Evolutionary conservation across 2,888 invertebrate genomes (phyloP).

Genomic region (Ctenicera cuprea): DNA sequence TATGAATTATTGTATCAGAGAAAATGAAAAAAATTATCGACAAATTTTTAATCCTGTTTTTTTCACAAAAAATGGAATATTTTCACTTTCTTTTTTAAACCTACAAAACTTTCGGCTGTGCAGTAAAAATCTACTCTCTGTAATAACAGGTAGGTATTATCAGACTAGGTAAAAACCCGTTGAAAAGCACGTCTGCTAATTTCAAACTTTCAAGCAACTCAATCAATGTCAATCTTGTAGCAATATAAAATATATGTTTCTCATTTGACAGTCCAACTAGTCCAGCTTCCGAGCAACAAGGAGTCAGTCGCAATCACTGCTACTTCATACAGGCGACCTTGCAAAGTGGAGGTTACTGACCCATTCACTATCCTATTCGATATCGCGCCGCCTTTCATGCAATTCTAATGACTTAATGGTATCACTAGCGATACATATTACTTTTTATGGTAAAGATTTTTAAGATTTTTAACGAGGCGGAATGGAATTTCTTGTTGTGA

Average conservation of each 20-base stretch:
- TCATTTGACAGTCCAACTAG: slow-evolving; percentile 17
- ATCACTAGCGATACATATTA: slow-evolving; percentile 29
- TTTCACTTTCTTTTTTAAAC: no score
- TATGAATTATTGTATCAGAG: no score
- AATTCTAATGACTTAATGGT: slow-evolving; percentile 42
- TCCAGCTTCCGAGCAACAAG: slow-evolving; percentile 32
- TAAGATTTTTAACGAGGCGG: not conserved
- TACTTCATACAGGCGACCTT: slow-evolving; percentile 37
- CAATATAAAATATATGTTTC: slow-evolving; percentile 7
- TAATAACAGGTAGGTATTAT: no score
- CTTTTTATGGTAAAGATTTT: slow-evolving; percentile 1
- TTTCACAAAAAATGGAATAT: no score
- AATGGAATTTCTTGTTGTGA: slow-evolving; percentile 14
- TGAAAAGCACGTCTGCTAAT: no score
- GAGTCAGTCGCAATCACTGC: slow-evolving; percentile 21
- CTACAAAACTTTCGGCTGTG: no score
- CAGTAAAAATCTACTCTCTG: no score
- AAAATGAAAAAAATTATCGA: no score
- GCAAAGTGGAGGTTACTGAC: slow-evolving; percentile 39
- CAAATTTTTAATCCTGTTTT: no score
- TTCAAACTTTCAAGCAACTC: no score
- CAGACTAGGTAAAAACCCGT: no score
- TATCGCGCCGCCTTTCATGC: slow-evolving; percentile 30
- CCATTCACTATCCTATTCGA: slow-evolving; percentile 35
- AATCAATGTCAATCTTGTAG: no score